Conservation (phyloP, 2,797 vertebrate genomes). For the Chiloscyllium punctatum region DNA sequence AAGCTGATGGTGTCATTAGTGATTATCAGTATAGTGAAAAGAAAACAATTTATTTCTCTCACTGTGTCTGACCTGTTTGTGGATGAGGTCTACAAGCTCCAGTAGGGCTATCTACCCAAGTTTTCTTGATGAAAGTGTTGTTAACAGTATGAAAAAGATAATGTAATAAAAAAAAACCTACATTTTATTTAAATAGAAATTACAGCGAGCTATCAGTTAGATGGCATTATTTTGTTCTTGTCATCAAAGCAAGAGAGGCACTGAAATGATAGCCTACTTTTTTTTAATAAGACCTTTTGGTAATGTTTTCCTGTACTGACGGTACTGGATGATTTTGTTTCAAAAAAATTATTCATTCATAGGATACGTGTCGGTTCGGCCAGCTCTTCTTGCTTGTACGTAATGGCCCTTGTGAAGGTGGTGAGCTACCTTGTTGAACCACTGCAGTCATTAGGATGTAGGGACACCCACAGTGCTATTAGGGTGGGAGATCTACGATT, state of each 20-base stretch:
- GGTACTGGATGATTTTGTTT: background rate
- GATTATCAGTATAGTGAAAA: background rate
- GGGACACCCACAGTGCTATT: no score
- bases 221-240: background rate
- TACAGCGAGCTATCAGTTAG: background rate
- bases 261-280: background rate
- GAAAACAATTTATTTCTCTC: background rate
- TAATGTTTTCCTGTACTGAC: background rate
- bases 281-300: background rate
- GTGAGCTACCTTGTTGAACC: no score
- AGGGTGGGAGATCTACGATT: no score
- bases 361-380: no score
- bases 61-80: background rate
- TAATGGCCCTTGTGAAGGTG: no score
- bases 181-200: background rate
- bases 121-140: background rate
- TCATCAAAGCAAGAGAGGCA: background rate
- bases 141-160: background rate
- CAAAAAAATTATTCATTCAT: no score
- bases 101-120: background rate
- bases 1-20: background rate
- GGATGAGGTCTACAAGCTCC: background rate
- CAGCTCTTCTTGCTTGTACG: no score
- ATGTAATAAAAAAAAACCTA: background rate
- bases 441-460: no score